These are phyloP conservation scores for Vireo griseus DNA, from an alignment of 2,797 vertebrate genomes.

Conservation along the genomic window DNA sequence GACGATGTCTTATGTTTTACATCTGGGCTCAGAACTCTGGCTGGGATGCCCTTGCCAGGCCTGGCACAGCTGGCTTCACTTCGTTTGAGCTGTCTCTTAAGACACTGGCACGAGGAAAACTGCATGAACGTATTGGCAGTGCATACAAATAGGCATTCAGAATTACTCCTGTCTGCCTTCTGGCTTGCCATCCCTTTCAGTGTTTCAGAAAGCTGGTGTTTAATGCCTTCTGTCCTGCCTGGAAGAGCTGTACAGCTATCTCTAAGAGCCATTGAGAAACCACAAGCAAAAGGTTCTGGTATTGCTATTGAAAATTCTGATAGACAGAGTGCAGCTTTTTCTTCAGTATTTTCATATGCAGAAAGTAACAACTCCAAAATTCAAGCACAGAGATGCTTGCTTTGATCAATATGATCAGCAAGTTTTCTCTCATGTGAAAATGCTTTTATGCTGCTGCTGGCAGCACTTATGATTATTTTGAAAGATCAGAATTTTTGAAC, in stretches of 20 bases:
- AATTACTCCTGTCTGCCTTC: not conserved
- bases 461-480: not conserved
- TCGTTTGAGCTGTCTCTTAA: conserved; percentile 19
- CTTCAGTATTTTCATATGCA: not conserved
- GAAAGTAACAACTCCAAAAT: not conserved
- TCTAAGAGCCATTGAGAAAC: not conserved
- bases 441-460: not conserved
- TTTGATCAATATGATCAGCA: not conserved
- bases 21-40: not conserved
- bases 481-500: not conserved
- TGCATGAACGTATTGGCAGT: not conserved
- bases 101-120: not conserved
- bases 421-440: not conserved
- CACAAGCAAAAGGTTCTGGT: not conserved
- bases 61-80: conserved; percentile 9
- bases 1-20: not conserved
- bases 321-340: not conserved
- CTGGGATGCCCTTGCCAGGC: conserved; percentile 4
- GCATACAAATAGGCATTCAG: not conserved
- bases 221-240: not conserved
- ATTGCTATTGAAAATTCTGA: not conserved
- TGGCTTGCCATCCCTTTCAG: not conserved
- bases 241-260: not conserved
- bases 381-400: not conserved
- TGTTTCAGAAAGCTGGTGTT: not conserved